Base-by-base conservation (phyloP, 2,113 vertebrate genomes). In the Bubalus kerabau region DNA sequence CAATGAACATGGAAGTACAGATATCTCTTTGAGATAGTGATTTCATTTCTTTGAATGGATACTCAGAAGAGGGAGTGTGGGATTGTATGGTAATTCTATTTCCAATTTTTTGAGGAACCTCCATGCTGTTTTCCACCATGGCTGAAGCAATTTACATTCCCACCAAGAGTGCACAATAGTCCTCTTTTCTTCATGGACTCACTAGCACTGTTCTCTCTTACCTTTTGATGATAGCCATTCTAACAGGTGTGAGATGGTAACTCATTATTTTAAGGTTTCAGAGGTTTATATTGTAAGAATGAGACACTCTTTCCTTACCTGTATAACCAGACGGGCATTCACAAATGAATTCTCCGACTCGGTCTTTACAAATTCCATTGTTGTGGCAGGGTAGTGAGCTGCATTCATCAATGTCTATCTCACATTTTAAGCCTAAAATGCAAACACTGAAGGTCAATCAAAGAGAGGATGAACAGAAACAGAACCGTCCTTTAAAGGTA, bases 331-430 rank as follows among this genome's bases (percentile, higher is more conserved):
- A 97, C 30, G 99, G 99, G 97, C 99, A 99, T 94, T 99, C 99
- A 98, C 99, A 99, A 97, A 98, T 91, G 96, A 99, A 99, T 71
- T 98, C 98, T 94, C 99, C 99, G 96, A 99, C 98, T 23, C 97
- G 99, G 93, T 99, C 99, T 97, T 98, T 99, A 97, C 99, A 99
- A 36, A 99, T 87, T 54, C 99, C 99, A 81, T 98, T 99, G 89
- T 99, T 99, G 96, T 99, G 99, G 97, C 99, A 99, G 0, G 99
- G 99, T 94, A 98, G 97, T 1, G 99, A 99, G 94, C 99, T 99
- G 97, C 99, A 99, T 89, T 99, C 99, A 89, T 99, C 99, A 60
- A 99, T 98, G 98, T 99, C 99, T 50, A 98, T 98, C 98, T 99
- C 99, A 99, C 99, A 99, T 97, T 99, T 99, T 87, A 99, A 99